These are phyloP conservation scores for Coreoperca whiteheadi DNA, from an alignment of 2,113 vertebrate species.

Conservation along the genomic window DNA sequence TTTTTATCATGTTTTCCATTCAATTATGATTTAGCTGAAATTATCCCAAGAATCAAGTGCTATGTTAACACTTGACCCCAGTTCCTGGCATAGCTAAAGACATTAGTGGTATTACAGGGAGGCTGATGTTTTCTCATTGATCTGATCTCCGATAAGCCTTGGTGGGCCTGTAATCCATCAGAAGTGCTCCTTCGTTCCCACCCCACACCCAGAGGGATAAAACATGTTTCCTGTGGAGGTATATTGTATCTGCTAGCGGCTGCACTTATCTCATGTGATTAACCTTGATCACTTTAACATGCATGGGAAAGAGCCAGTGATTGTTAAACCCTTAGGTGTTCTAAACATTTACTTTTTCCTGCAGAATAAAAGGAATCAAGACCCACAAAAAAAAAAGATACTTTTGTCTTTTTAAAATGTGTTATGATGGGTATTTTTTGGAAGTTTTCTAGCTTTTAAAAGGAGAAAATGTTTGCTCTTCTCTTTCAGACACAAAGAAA, in stretches of 20 bases:
- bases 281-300: slow-evolving; percentile 23
- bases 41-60: slow-evolving; percentile 13
- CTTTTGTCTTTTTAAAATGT: not conserved
- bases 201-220: slow-evolving; percentile 41
- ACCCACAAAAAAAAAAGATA: not conserved
- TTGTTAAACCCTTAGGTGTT: not conserved
- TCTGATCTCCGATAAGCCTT: slow-evolving; percentile 64
- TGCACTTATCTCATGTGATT: slow-evolving; percentile 48
- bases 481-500: not conserved
- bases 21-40: not conserved
- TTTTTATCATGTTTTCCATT: not conserved
- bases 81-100: slow-evolving; percentile 59
- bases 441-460: not conserved
- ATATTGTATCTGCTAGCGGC: slow-evolving; percentile 33
- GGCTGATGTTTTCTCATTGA: slow-evolving; percentile 72
- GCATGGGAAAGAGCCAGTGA: slow-evolving; percentile 8
- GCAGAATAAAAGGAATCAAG: not conserved
- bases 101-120: slow-evolving; percentile 50
- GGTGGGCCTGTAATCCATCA: slow-evolving; percentile 60
- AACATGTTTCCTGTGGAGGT: slow-evolving; percentile 52
- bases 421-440: not conserved
- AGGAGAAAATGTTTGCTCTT: not conserved
- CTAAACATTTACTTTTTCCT: not conserved
- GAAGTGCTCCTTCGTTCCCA: slow-evolving; percentile 44
- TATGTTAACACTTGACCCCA: slow-evolving; percentile 50